Conservation (phyloP, 1,140 invertebrate genomes). For the Melanaphis sacchari region DNA sequence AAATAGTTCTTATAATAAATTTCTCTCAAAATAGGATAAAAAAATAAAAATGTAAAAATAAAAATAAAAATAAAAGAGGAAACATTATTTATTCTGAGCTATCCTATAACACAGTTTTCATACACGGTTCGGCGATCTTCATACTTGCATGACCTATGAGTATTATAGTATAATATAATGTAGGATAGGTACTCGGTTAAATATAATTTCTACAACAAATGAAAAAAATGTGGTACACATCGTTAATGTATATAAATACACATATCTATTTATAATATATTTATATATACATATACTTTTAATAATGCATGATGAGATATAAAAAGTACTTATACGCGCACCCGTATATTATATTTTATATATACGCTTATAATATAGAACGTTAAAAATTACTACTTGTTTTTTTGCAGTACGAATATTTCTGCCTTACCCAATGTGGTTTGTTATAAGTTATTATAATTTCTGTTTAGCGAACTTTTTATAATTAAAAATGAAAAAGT, state of each 20-base stretch:
- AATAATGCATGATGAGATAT: neutral
- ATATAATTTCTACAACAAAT: neutral
- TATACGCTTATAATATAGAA: no score
- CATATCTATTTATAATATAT: neutral
- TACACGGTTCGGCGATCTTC: conserved; percentile 6
- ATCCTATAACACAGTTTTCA: neutral
- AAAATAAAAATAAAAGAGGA: neutral
- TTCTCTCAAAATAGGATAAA: neutral
- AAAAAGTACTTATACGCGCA: neutral
- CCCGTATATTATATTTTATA: no score
- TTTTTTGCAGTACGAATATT: no score
- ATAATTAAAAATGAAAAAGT: no score
- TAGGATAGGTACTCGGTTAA: neutral
- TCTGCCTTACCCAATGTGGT: no score
- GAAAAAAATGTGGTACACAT: neutral
- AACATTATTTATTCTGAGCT: neutral
- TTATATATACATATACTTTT: neutral
- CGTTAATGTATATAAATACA: neutral
- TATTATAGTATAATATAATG: neutral
- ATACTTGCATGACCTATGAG: neutral
- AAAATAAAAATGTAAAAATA: neutral
- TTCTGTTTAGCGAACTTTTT: no score
- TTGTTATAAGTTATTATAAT: no score
- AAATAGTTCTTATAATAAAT: neutral
- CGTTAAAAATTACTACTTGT: no score